These are phyloP conservation scores for Amphimedon queenslandica DNA, from an alignment of 37 sponge, comb jelly and placozoan species.

Conservation along the genomic window DNA sequence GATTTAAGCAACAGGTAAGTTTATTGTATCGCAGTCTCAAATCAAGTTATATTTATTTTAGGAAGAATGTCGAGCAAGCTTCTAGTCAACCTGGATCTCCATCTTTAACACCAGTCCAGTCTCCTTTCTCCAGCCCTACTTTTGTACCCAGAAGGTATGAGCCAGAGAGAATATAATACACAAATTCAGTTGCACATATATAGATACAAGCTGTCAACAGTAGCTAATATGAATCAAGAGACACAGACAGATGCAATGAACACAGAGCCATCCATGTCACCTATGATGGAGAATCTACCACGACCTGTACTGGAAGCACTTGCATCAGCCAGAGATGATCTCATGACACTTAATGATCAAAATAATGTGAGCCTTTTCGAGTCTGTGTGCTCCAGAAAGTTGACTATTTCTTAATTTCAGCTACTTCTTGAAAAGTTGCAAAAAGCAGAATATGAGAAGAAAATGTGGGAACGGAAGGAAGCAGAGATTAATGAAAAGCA, in stretches of 20 bases:
- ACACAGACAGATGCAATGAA: conserved; percentile 25
- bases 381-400: neutral
- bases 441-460: too few species aligned
- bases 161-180: neutral
- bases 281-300: neutral
- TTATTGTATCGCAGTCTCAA: too few species aligned
- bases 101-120: too few species aligned
- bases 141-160: conserved; percentile 26
- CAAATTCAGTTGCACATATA: neutral
- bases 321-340: conserved; percentile 4
- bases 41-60: too few species aligned
- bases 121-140: conserved; percentile 17
- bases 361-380: neutral
- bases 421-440: too few species aligned
- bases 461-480: neutral
- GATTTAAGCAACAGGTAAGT: too few species aligned
- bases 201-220: conserved; percentile 49
- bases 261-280: neutral
- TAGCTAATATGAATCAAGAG: conserved; percentile 10
- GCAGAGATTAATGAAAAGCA: conserved; percentile 3
- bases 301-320: conserved; percentile 2
- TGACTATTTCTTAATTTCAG: too few species aligned
- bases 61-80: too few species aligned
- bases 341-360: conserved; percentile 10
- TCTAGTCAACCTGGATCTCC: too few species aligned